Conservation (phyloP, 2,113 vertebrate species). For the Ondatra zibethicus region DNA sequence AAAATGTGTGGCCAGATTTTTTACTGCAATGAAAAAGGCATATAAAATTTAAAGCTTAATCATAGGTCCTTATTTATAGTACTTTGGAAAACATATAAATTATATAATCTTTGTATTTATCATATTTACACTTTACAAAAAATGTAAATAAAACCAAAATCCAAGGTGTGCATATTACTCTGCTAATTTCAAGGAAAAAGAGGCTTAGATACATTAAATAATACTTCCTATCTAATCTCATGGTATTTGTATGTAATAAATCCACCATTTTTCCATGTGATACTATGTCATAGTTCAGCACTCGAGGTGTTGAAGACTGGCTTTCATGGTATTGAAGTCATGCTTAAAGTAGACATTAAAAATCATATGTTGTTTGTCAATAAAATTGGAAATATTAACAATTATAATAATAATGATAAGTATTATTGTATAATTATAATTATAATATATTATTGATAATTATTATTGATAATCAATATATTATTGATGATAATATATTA, state of each 20-base stretch:
- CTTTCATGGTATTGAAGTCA: background rate
- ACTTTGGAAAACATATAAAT: background rate
- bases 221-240: background rate
- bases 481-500: too few species aligned
- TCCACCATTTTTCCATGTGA: background rate
- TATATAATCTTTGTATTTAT: background rate
- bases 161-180: background rate
- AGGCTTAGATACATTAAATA: background rate
- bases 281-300: background rate
- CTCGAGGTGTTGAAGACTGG: background rate
- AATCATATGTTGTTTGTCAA: background rate
- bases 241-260: background rate
- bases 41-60: background rate
- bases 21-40: background rate
- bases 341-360: background rate
- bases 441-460: too few species aligned
- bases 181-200: background rate
- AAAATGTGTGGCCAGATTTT: background rate
- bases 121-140: background rate
- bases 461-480: too few species aligned
- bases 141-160: background rate
- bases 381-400: background rate
- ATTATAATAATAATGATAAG: too few species aligned
- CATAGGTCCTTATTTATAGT: background rate
- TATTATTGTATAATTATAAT: too few species aligned